These are phyloP conservation scores for Bursaphelenchus mucronatus DNA, from an alignment of 1,140 invertebrate species.

Conservation along the genomic window DNA sequence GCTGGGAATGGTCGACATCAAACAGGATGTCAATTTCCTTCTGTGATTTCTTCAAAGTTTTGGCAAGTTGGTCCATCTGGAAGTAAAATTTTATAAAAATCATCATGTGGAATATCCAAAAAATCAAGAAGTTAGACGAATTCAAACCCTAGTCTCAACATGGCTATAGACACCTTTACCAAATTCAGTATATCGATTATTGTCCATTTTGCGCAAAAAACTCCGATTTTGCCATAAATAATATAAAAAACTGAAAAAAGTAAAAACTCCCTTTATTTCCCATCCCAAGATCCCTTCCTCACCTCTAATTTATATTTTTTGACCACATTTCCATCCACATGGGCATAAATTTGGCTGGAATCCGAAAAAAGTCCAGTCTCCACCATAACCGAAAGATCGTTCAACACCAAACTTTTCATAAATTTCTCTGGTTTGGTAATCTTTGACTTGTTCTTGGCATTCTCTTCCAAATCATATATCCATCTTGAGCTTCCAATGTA, in stretches of 20 bases:
- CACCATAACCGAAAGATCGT: constrained; percentile 11
- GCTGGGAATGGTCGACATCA: too few species aligned
- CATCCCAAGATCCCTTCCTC: not conserved
- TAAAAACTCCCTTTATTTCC: not conserved
- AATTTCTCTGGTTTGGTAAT: constrained; percentile 4
- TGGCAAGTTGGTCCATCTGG: too few species aligned
- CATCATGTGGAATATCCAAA: too few species aligned
- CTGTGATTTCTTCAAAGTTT: too few species aligned
- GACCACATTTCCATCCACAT: constrained; percentile 1
- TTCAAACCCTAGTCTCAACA: not conserved
- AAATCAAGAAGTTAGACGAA: too few species aligned
- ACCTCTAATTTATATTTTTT: constrained; percentile 5
- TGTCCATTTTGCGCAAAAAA: not conserved
- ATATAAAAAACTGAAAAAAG: not conserved
- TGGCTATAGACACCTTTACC: not conserved
- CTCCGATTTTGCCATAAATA: not conserved
- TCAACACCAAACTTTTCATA: constrained; percentile 2
- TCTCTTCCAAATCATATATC: constrained; percentile 18
- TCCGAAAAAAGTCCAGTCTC: constrained; percentile 12
- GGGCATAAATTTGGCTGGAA: not conserved
- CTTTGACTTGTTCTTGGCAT: not conserved
- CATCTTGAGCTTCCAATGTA: constrained; percentile 17
- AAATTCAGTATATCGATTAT: not conserved
- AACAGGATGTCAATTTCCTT: too few species aligned
- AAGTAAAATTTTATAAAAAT: too few species aligned